Conservation (phyloP, 2,113 vertebrate genomes). For the Macrotus californicus region DNA sequence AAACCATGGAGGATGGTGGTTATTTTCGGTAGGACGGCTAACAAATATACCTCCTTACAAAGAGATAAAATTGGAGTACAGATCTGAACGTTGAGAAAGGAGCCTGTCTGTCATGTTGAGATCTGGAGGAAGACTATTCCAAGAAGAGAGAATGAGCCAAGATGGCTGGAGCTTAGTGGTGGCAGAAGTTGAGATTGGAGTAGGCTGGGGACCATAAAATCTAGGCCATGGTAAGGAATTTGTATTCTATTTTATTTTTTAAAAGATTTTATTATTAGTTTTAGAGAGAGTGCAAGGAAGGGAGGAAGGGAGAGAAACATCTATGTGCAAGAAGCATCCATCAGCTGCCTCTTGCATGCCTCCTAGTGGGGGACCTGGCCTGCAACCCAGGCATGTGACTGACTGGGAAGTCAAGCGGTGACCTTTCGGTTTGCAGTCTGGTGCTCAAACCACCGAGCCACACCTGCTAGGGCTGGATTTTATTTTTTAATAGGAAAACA, state of each 20-base stretch:
- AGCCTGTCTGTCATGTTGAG: not conserved
- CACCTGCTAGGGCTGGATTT: not conserved
- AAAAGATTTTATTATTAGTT: no score
- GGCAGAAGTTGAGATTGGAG: not conserved
- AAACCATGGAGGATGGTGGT: not conserved
- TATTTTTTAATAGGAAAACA: not conserved
- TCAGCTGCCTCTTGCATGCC: not conserved
- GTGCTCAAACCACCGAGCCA: not conserved
- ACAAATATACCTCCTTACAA: not conserved
- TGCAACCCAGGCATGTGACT: not conserved
- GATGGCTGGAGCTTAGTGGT: not conserved
- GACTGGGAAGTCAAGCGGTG: no score
- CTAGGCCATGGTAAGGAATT: not conserved
- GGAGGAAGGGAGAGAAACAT: not conserved
- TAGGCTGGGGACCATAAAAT: not conserved
- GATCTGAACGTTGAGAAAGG: not conserved
- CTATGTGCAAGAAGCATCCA: not conserved
- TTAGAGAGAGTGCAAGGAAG: not conserved
- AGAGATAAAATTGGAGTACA: not conserved
- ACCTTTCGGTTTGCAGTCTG: no score
- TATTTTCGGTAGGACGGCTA: not conserved
- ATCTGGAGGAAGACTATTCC: not conserved
- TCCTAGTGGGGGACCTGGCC: not conserved
- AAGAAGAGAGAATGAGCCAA: not conserved
- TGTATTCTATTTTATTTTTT: not conserved